Evolutionary conservation across 2,888 invertebrate species (phyloP).

Genomic region (Oscheius myriophilus): DNA sequence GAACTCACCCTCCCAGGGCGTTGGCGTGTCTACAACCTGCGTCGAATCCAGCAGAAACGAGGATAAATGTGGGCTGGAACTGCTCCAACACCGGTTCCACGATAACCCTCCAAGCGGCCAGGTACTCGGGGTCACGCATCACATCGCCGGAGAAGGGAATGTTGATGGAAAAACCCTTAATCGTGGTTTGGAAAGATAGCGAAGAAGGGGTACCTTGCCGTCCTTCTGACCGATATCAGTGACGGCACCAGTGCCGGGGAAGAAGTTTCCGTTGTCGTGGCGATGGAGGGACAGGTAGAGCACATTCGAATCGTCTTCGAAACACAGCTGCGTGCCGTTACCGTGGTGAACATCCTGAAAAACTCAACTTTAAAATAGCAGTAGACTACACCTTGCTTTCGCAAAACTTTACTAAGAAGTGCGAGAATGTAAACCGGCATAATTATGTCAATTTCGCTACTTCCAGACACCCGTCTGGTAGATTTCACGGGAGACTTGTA

Average conservation of each 20-base stretch:
- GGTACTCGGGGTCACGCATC: conserved; percentile 90
- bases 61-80: conserved; percentile 74
- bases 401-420: too few relatives aligned
- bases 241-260: conserved; percentile 97
- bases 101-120: conserved; percentile 87
- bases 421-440: too few relatives aligned
- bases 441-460: too few relatives aligned
- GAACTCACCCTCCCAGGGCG: conserved; percentile 82
- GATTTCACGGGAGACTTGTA: too few relatives aligned
- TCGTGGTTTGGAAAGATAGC: background rate
- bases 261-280: conserved; percentile 95
- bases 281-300: conserved; percentile 96
- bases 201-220: conserved; percentile 50
- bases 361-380: too few relatives aligned
- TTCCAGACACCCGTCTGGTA: too few relatives aligned
- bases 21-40: conserved; percentile 93
- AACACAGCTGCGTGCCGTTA: conserved; percentile 92
- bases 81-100: conserved; percentile 91
- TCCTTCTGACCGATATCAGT: conserved; percentile 77
- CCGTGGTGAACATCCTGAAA: conserved; percentile 76
- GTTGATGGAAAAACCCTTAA: conserved; percentile 88
- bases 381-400: too few relatives aligned
- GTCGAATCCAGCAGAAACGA: conserved; percentile 98
- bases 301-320: conserved; percentile 92
- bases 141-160: conserved; percentile 92